These are phyloP conservation scores for Eucidaris tribuloides DNA, from an alignment of 35 echinoderm and acorn worm species.

Conservation along the genomic window DNA sequence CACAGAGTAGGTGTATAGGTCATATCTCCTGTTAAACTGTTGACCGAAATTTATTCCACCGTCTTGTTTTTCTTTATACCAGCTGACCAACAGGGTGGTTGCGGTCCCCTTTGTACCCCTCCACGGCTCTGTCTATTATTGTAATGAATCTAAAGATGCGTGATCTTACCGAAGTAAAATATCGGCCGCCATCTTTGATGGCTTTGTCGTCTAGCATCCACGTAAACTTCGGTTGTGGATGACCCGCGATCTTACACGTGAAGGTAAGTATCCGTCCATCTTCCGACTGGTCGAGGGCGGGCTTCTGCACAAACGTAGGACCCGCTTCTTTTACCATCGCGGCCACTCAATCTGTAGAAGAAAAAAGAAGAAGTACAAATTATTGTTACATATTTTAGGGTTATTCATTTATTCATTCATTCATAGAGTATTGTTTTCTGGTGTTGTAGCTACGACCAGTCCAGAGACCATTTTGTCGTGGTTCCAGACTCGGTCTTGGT, in stretches of 20 bases:
- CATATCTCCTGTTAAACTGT: too few relatives aligned
- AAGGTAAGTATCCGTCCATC: conserved; percentile 89
- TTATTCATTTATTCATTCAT: not conserved
- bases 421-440: not conserved
- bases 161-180: conserved; percentile 16
- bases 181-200: conserved; percentile 81
- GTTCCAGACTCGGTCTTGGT: not conserved
- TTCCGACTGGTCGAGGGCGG: conserved; percentile 85
- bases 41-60: too few relatives aligned
- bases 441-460: not conserved
- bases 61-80: not conserved
- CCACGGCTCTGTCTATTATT: not conserved
- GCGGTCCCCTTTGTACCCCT: not conserved
- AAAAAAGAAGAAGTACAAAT: not conserved
- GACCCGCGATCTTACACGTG: conserved; percentile 86
- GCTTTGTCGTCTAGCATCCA: conserved; percentile 74
- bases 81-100: not conserved
- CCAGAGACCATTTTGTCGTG: not conserved
- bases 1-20: too few relatives aligned
- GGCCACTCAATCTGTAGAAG: conserved; percentile 7
- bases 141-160: not conserved
- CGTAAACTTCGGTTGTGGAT: conserved; percentile 83
- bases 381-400: not conserved
- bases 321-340: conserved; percentile 95
- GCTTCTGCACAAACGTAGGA: conserved; percentile 96